A percentile compares a stretch with the other conserved stretches of the same genome.
Conservation (phyloP, 2,113 vertebrate genomes). For the Thomomys bottae region DNA sequence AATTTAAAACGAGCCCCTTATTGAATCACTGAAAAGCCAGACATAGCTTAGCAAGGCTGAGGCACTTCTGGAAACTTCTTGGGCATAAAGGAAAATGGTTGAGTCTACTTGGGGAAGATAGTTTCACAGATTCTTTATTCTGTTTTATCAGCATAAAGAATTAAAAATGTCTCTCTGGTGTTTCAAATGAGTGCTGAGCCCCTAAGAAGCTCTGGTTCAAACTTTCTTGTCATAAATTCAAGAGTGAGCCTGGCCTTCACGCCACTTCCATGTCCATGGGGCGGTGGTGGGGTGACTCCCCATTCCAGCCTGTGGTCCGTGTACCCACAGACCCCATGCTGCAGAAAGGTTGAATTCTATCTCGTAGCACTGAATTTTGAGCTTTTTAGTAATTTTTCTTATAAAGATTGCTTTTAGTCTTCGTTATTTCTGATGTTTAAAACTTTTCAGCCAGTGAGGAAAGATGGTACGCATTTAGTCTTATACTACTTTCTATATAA, state of each 20-base stretch:
- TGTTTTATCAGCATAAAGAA: slow-evolving; percentile 19
- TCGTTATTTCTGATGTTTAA: slow-evolving; percentile 1
- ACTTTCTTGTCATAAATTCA: neutral
- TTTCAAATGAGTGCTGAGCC: neutral
- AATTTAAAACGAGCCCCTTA: neutral
- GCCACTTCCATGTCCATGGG: neutral
- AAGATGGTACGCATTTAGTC: slow-evolving; percentile 8
- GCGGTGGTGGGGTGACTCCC: neutral
- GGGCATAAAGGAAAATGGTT: slow-evolving; percentile 15
- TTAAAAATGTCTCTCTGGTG: neutral
- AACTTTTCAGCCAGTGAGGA: neutral
- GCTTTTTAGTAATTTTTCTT: neutral
- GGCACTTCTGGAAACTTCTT: slow-evolving; percentile 25
- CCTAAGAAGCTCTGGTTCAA: neutral
- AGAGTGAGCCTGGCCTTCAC: neutral
- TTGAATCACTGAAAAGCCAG: neutral
- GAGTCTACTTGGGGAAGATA: neutral
- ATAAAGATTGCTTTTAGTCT: neutral
- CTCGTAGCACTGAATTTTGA: neutral
- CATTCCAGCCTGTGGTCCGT: neutral
- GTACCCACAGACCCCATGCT: neutral
- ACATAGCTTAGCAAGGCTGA: slow-evolving; percentile 2
- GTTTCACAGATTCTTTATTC: slow-evolving; percentile 13
- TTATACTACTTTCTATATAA: neutral
- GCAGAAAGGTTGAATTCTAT: neutral